A percentile compares a stretch with the other conserved stretches of the same genome.
Conservation (phyloP, 2,888 invertebrate species). For the Drosophila nigritarsus region DNA sequence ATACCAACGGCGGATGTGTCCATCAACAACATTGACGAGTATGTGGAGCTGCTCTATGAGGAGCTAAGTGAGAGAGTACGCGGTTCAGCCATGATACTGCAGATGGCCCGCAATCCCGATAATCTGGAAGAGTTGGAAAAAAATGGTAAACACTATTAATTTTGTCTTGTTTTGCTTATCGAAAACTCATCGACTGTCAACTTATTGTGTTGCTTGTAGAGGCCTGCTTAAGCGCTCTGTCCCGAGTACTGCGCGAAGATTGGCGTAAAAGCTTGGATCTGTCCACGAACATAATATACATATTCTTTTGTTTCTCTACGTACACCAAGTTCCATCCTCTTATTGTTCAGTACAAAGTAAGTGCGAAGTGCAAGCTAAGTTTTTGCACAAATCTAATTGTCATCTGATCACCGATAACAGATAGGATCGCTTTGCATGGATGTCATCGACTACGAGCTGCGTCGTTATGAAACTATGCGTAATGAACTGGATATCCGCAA, state of each 20-base stretch:
- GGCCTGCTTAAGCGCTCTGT: slow-evolving; percentile 96
- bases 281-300: slow-evolving; percentile 97
- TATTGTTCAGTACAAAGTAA: slow-evolving; percentile 96
- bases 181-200: background rate
- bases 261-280: slow-evolving; percentile 98
- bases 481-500: slow-evolving; percentile 88
- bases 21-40: slow-evolving; percentile 95
- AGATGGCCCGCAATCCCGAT: slow-evolving; percentile 96
- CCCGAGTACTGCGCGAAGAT: slow-evolving; percentile 97
- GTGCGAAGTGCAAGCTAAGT: slow-evolving; percentile 25
- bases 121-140: slow-evolving; percentile 96
- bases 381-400: background rate
- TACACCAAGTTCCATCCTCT: slow-evolving; percentile 98
- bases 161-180: background rate
- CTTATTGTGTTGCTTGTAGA: slow-evolving; percentile 87
- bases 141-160: slow-evolving; percentile 89
- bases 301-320: slow-evolving; percentile 98
- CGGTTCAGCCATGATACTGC: slow-evolving; percentile 95
- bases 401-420: slow-evolving; percentile 83
- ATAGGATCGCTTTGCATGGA: slow-evolving; percentile 99
- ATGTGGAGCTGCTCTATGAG: slow-evolving; percentile 98
- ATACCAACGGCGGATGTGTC: slow-evolving; percentile 87
- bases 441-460: slow-evolving; percentile 97
- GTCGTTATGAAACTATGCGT: slow-evolving; percentile 97
- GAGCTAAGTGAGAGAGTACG: slow-evolving; percentile 96